Evolutionary conservation across 2,888 invertebrate species (phyloP), one percentile per base, ranked within the genome.

Genomic region (Metellina segmentata): DNA sequence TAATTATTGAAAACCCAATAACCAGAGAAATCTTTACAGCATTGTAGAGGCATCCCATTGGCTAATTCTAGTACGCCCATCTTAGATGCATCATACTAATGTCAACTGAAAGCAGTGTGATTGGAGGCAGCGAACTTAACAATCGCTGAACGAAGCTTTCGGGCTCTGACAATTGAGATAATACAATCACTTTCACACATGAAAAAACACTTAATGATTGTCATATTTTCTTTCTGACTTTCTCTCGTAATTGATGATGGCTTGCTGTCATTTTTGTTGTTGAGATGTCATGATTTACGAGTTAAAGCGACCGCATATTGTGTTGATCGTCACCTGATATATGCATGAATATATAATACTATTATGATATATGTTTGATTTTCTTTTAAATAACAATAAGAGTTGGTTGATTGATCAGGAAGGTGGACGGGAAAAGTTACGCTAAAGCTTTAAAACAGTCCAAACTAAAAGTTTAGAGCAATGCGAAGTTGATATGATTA

Each of bases 61-160:
- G 88, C 19, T 53, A 53, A 61, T 34, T 19, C 5, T 20, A 72
- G 81, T n/a, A 72, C 88, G 81, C 81, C 88, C 87, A 79, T 79
- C 70, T 48, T 61, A 81, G 79, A 81, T 81, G 87, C 72, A 81
- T 81, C 71, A 71, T 34, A 53, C 34, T 52, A 13, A 19, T 74
- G 81, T 88, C 81, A 81, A 48, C 49, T 69, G 48, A 49, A 69
- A 49, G 19, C 61, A 72, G 51, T 74, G 88, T 79, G 81, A 88
- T 86, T 86, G 86, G 86, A 74, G 85, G 85, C n/a, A 85, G 11
- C n/a, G 49, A 52, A 51, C 52, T 82, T 82, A 34, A 34, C 61
- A 20, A 75, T 85, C 34, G 16, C 11, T 49, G 11, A 49, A 8
- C 48, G 34, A 13, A 71, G 16, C 49, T 49, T 51, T 71, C 49